Conservation (phyloP, 2,113 vertebrate species). For the Baryphthengus martii region DNA sequence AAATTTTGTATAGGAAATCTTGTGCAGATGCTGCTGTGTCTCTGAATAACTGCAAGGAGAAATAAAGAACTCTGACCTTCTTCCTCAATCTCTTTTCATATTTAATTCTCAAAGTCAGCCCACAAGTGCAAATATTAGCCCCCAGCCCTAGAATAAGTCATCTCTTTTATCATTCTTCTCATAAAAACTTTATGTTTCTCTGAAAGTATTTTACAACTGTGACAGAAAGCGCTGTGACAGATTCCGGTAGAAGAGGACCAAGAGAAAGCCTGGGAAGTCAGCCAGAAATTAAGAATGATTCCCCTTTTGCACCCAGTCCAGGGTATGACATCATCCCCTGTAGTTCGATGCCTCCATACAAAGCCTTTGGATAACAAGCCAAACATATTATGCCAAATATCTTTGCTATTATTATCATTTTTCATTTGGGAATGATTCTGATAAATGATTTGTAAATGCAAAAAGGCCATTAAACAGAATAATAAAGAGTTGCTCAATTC, state of each 20-base stretch:
- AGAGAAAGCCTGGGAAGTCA: constrained; percentile 73
- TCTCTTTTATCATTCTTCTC: constrained; percentile 75
- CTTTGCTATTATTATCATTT: constrained; percentile 58
- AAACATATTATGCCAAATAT: constrained; percentile 65
- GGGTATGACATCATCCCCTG: constrained; percentile 74
- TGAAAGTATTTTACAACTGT: constrained; percentile 76
- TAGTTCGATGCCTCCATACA: constrained; percentile 30
- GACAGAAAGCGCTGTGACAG: constrained; percentile 74
- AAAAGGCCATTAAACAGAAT: constrained; percentile 61
- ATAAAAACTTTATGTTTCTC: constrained; percentile 83
- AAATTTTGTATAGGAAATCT: background rate
- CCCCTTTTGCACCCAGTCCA: constrained; percentile 52
- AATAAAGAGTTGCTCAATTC: constrained; percentile 62
- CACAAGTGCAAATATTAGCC: constrained; percentile 71
- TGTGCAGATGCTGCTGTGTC: background rate
- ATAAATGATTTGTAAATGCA: constrained; percentile 70
- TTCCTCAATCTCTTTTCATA: constrained; percentile 33
- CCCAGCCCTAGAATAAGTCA: constrained; percentile 58
- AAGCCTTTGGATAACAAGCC: constrained; percentile 52
- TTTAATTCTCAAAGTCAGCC: constrained; percentile 55
- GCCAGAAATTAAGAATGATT: constrained; percentile 72
- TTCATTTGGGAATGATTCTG: constrained; percentile 62
- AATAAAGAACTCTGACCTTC: constrained; percentile 15
- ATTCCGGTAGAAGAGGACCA: constrained; percentile 72
- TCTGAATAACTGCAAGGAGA: constrained; percentile 6